Conservation (phyloP, 2,888 invertebrate genomes). For the Drosophila merina region DNA sequence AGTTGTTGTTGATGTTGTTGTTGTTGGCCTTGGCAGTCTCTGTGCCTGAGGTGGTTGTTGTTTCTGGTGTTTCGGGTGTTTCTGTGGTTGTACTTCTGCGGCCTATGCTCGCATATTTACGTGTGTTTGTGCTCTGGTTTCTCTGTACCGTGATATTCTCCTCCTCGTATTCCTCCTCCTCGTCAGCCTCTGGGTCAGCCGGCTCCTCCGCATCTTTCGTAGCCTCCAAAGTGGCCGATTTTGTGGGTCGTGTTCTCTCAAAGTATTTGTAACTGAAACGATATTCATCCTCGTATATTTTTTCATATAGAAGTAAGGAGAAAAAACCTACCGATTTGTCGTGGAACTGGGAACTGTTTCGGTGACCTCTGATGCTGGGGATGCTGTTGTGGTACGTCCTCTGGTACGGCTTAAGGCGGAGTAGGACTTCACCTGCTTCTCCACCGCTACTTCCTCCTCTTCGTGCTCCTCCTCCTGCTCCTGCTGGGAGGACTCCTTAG, state of each 20-base stretch:
- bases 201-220: conserved; percentile 41
- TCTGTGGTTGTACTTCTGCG: conserved; percentile 79
- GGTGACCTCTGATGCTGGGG: conserved; percentile 27
- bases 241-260: conserved; percentile 80
- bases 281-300: too few species aligned
- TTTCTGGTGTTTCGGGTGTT: conserved; percentile 59
- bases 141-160: conserved; percentile 82
- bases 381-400: conserved; percentile 49
- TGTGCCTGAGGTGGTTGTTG: conserved; percentile 59
- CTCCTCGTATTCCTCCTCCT: conserved; percentile 65
- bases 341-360: conserved; percentile 53
- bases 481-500: conserved; percentile 27
- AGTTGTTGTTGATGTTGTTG: conserved; percentile 56
- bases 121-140: conserved; percentile 79
- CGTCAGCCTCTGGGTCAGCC: conserved; percentile 55
- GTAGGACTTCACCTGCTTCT: conserved; percentile 65
- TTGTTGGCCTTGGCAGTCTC: conserved; percentile 64
- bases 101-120: conserved; percentile 82
- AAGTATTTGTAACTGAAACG: conserved; percentile 79
- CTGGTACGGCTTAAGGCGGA: conserved; percentile 75
- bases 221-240: conserved; percentile 48
- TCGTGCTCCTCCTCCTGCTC: conserved; percentile 9
- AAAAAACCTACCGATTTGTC: conserved; percentile 68
- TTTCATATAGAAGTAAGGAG: too few species aligned
- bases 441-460: conserved; percentile 10